Evolutionary conservation across 2,888 invertebrate genomes (phyloP).

Genomic region (Marasmarcha lunaedactyla): DNA sequence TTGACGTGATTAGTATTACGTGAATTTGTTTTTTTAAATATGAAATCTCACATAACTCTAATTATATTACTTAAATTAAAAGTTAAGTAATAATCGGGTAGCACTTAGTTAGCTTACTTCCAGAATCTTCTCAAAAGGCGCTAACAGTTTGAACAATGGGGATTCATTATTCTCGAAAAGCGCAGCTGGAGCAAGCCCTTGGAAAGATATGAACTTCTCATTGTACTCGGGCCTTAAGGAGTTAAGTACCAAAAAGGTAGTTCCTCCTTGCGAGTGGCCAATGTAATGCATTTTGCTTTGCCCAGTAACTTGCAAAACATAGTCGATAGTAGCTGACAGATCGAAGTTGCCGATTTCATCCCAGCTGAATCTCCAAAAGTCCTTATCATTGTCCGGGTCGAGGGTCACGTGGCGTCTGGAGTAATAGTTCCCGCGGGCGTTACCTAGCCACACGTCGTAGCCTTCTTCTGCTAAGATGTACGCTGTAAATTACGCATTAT

Average conservation of each 20-base stretch:
- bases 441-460: conserved; percentile 84
- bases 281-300: conserved; percentile 36
- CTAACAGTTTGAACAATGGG: conserved; percentile 18
- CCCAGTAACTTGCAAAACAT: conserved; percentile 24
- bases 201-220: conserved; percentile 37
- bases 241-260: conserved; percentile 38
- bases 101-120: conserved; percentile 23
- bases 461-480: conserved; percentile 71
- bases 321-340: conserved; percentile 32
- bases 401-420: conserved; percentile 36
- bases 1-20: too few species aligned
- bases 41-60: too few species aligned
- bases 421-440: conserved; percentile 79
- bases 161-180: conserved; percentile 30
- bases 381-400: conserved; percentile 26
- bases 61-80: too few species aligned
- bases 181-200: conserved; percentile 45
- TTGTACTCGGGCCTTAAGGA: conserved; percentile 43
- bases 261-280: conserved; percentile 50
- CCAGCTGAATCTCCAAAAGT: conserved; percentile 44
- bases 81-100: too few species aligned
- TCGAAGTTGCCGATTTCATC: conserved; percentile 41
- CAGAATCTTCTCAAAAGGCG: conserved; percentile 24
- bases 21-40: too few species aligned
- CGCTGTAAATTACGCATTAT: too few species aligned